Percentiles rank a stretch among this genome's conserved stretches.
Conservation (phyloP, 1,140 invertebrate species). For the Teleopsis dalmanni region DNA sequence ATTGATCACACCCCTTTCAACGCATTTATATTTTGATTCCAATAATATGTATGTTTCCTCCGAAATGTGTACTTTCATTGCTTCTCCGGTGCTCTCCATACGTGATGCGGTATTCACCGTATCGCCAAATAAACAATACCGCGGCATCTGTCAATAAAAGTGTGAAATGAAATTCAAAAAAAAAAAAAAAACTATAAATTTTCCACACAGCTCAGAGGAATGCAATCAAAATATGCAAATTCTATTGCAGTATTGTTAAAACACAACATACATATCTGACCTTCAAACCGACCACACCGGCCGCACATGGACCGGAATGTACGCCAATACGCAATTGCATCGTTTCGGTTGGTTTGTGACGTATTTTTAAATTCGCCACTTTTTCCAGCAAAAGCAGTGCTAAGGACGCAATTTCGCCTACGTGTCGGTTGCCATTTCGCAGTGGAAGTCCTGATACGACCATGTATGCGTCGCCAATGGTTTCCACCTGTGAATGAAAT, state of each 20-base stretch:
- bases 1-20: constrained; percentile 57
- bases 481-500: constrained; percentile 83
- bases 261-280: constrained; percentile 45
- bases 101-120: constrained; percentile 83
- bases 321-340: constrained; percentile 74
- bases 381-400: constrained; percentile 58
- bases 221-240: background rate
- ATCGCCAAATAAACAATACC: constrained; percentile 88
- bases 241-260: background rate
- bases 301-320: constrained; percentile 74
- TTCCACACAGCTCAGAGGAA: background rate
- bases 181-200: background rate
- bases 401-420: constrained; percentile 75
- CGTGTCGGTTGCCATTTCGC: constrained; percentile 68
- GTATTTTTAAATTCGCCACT: constrained; percentile 50
- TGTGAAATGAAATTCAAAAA: background rate
- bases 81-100: constrained; percentile 77
- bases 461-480: constrained; percentile 94
- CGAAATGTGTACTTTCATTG: constrained; percentile 92
- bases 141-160: constrained; percentile 65
- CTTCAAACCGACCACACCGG: constrained; percentile 80
- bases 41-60: constrained; percentile 73
- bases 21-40: constrained; percentile 49
- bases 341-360: constrained; percentile 62
- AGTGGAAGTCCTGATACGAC: constrained; percentile 82